Base-by-base conservation (phyloP, 2,113 vertebrate species). In the Sinocyclocheilus maitianheensis region DNA sequence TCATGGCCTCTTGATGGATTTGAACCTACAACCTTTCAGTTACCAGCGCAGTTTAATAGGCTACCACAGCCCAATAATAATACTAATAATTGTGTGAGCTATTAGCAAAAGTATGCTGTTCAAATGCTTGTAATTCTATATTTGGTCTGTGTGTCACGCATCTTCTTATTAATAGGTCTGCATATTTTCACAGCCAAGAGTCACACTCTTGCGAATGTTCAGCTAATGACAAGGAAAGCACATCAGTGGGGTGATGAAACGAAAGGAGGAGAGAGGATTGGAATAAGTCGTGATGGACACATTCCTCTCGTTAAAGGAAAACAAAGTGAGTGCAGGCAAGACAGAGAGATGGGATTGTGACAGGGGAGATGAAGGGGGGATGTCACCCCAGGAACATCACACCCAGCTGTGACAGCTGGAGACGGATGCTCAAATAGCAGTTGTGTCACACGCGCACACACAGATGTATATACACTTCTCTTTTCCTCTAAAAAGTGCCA, bases 361-460 rank as follows among this genome's bases (percentile, higher is more conserved):
- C 80, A 86, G 85, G 72, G 75, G 80, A 81, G 37, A 67, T 65
- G 71, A 67, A 83, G 71, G 71, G 85, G 48, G 58, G 79, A 60
- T 37, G 48, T 86, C 85, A 86, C 79, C 79, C 30, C 26, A 65
- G 43, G 71, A 81, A 82, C 85, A 86, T 86, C 79, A 86, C 82
- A 77, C 85, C 40, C 40, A 63, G 46, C 69, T 3, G 3, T 74
- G 67, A 83, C 81, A 83, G 81, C 69, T 74, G 30, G 26, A 74
- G 81, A 74, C 34, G 34, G 48, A 82, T 72, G 37, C 77, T 80
- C 60, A 62, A 79, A 79, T 79, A 79, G 51, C 53, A 79, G 77
- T 60, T 11, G 4, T 79, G 26, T 79, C 76, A 71, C 76, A 71
- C n/a, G 13, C 77, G 30, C 77, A 81, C 84, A 81, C 84, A 74